A percentile compares a stretch with the other conserved stretches of the same genome.
These are phyloP conservation scores for Spea multiplicata DNA, from an alignment of 2,113 vertebrate genomes.

Conservation along the genomic window DNA sequence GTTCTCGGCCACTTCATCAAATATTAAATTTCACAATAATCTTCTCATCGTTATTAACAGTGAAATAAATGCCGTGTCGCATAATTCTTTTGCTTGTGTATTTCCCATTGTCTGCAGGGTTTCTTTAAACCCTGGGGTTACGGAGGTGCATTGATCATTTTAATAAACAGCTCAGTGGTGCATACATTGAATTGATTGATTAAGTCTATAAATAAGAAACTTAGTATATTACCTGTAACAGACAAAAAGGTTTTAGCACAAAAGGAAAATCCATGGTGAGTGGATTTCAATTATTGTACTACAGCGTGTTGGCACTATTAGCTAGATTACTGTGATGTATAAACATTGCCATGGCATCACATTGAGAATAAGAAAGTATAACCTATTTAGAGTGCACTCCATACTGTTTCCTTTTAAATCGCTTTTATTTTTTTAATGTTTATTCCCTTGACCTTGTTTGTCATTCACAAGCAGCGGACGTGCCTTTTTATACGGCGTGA, in stretches of 20 bases:
- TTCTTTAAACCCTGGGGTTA: constrained; percentile 10
- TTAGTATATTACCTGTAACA: constrained; percentile 14
- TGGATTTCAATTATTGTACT: not conserved
- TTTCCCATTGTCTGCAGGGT: not conserved
- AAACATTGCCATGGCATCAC: not conserved
- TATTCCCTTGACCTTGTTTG: too few species aligned
- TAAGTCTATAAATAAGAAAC: constrained; percentile 21
- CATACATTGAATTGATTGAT: constrained; percentile 19
- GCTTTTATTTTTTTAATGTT: too few species aligned
- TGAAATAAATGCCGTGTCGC: not conserved
- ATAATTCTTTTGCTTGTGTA: not conserved
- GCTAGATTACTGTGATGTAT: not conserved
- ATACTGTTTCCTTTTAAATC: too few species aligned
- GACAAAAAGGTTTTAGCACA: not conserved
- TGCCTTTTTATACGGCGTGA: too few species aligned
- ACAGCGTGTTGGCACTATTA: not conserved
- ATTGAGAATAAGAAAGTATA: not conserved
- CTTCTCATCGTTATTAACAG: not conserved
- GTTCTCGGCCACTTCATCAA: too few species aligned
- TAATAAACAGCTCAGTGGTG: constrained; percentile 2
- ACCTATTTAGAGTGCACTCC: too few species aligned
- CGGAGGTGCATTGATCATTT: constrained; percentile 22
- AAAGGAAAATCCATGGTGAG: constrained; percentile 4
- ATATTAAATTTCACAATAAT: too few species aligned
- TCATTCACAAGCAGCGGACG: too few species aligned